Conservation (phyloP, 2,113 vertebrate genomes). For the Gorilla gorilla region DNA sequence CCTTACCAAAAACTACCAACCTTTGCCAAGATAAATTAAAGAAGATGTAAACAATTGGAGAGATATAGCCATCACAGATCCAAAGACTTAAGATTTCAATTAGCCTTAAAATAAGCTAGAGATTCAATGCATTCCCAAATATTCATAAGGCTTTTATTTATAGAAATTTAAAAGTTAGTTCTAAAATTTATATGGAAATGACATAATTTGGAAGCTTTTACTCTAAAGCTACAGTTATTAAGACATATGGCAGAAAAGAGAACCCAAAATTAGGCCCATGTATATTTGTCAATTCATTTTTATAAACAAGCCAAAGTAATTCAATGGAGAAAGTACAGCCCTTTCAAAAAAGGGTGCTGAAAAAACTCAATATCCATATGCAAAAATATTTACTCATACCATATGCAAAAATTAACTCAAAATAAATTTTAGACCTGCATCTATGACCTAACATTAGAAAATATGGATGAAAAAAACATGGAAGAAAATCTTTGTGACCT, state of each 20-base stretch:
- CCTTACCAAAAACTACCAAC: neutral
- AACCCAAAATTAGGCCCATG: neutral
- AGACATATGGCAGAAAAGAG: neutral
- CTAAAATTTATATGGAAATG: neutral
- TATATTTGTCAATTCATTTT: neutral
- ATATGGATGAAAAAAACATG: neutral
- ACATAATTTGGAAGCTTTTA: neutral
- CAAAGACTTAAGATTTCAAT: neutral
- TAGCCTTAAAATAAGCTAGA: neutral
- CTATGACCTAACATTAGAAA: neutral
- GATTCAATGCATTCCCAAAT: neutral
- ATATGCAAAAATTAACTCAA: neutral
- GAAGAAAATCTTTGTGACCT: neutral
- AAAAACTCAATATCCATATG: neutral
- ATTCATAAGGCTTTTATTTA: neutral
- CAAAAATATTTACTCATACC: neutral
- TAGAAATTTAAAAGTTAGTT: neutral
- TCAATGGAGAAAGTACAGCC: neutral
- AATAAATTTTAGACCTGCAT: neutral
- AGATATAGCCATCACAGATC: neutral
- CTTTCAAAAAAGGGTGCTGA: neutral
- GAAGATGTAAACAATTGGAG: neutral
- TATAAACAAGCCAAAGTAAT: neutral
- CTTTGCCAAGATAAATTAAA: neutral
- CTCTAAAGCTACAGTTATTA: neutral